Percentiles rank a stretch among this genome's conserved stretches.
Evolutionary conservation across 2,113 vertebrate species (phyloP).

Genomic region (Saiga tatarica): DNA sequence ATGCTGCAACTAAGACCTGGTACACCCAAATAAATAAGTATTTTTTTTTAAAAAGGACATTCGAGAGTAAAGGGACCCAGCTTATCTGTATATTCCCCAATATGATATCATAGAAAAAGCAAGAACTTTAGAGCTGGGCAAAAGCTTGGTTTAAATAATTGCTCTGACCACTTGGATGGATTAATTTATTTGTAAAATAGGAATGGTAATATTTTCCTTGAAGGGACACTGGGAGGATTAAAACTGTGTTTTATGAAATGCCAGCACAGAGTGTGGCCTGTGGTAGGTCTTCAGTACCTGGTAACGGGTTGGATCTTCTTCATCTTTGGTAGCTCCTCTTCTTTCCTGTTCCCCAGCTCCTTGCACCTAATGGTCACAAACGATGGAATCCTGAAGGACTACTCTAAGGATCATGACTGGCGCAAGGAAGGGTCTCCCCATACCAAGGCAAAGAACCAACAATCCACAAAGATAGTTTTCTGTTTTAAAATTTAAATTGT

Average conservation of each 20-base stretch:
- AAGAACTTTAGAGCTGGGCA: neutral
- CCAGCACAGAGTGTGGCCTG: neutral
- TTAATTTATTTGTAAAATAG: conserved; percentile 36
- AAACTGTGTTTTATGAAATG: neutral
- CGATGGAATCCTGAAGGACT: neutral
- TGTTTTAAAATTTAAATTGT: conserved; percentile 9
- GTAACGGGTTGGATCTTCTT: neutral
- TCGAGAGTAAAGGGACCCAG: neutral
- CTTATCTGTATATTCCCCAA: neutral
- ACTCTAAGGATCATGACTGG: neutral
- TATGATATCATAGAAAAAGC: neutral
- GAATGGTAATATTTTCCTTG: neutral
- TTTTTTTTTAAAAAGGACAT: neutral
- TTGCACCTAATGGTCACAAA: neutral
- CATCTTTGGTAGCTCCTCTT: neutral
- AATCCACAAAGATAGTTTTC: neutral
- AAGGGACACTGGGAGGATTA: neutral
- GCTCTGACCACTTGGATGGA: neutral
- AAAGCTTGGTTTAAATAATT: neutral
- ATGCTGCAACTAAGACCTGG: neutral
- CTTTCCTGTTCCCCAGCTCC: neutral
- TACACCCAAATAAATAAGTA: neutral
- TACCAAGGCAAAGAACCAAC: neutral
- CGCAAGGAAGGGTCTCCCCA: neutral
- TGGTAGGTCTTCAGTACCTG: neutral